Base-by-base conservation (phyloP, 2,888 invertebrate species). In the Kryphioiulus occultus region DNA sequence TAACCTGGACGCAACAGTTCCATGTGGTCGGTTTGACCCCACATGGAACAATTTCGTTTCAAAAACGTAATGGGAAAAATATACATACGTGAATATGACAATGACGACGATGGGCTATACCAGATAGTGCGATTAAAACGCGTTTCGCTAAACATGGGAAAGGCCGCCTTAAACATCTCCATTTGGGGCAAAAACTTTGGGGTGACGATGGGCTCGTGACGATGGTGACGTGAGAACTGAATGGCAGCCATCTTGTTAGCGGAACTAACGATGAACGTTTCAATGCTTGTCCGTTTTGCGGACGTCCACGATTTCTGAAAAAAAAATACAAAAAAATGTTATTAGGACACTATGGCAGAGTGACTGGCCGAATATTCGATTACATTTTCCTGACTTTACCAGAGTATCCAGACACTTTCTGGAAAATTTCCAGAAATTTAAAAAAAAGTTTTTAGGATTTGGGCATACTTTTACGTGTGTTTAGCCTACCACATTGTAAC, bases 201-300 rank as follows among this genome's bases (percentile, higher is more conserved):
- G n/a, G 4, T 59, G 59, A 59, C n/a, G 59, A 59, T 59, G 59
- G 59, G 22, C 47, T 17, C 15, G 4, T 47, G 84, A 84, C 39
- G 84, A 30, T 15, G n/a, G 7, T 17, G 83, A 2, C 4, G 19
- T 32, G 39, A 84, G 32, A 84, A 85, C 85, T 44, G 59, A 22
- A 85, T 44, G 85, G 44, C 44, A 26, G 44, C 85, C 42, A 85
- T 44, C 44, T 42, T 44, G 44, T 39, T 39, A 35, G 44, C 85
- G 30, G 85, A 39, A n/a, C n/a, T n/a, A 85, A n/a, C 22, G 47
- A 59, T 7, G 22, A 59, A 47, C 47, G 85, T 44, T 22, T 85
- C 44, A 85, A 85, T 85, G 85, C 22, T 85, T 85, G 22, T 85
- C 85, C 42, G 22, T 85, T 26, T 85, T 85, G 1, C 85, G 85